Percentiles rank a stretch among this genome's conserved stretches.
These are phyloP conservation scores for Mactra quadrangularis DNA, from an alignment of 1,140 invertebrate species.

Conservation along the genomic window DNA sequence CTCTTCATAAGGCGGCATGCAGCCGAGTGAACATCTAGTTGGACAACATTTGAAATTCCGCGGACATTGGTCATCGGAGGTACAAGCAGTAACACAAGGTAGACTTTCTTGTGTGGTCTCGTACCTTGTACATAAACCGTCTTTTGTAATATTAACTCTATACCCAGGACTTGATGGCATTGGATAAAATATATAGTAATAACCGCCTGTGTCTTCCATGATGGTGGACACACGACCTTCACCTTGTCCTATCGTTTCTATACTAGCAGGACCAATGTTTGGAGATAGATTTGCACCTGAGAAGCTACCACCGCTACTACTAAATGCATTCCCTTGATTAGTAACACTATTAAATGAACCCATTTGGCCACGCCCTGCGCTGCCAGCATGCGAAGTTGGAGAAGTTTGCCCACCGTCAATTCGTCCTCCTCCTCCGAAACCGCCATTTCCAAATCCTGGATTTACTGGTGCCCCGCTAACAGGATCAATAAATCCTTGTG, in stretches of 20 bases:
- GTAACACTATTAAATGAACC: neutral
- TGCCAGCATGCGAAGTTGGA: neutral
- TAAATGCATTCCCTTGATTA: constrained; percentile 4
- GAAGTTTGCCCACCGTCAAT: constrained; percentile 1
- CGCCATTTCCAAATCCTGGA: neutral
- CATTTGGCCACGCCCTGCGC: too few species aligned
- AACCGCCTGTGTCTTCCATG: constrained; percentile 26
- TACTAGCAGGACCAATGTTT: neutral
- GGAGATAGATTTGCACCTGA: constrained; percentile 27
- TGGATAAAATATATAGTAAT: constrained; percentile 44
- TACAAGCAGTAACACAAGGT: constrained; percentile 33
- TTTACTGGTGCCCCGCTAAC: neutral
- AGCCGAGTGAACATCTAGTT: constrained; percentile 40
- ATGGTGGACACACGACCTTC: constrained; percentile 24
- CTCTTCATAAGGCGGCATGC: neutral
- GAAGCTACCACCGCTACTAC: constrained; percentile 21
- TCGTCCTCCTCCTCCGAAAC: neutral
- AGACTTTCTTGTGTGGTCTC: neutral
- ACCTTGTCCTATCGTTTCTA: neutral
- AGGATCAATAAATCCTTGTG: constrained; percentile 27
- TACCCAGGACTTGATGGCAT: neutral
- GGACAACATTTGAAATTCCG: constrained; percentile 51
- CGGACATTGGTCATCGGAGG: constrained; percentile 42
- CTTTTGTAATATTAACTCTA: constrained; percentile 53
- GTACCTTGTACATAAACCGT: constrained; percentile 29